phyloP scores from a whole-genome alignment of 2,888 invertebrate species.

The Caenorhabditis virilis region DNA sequence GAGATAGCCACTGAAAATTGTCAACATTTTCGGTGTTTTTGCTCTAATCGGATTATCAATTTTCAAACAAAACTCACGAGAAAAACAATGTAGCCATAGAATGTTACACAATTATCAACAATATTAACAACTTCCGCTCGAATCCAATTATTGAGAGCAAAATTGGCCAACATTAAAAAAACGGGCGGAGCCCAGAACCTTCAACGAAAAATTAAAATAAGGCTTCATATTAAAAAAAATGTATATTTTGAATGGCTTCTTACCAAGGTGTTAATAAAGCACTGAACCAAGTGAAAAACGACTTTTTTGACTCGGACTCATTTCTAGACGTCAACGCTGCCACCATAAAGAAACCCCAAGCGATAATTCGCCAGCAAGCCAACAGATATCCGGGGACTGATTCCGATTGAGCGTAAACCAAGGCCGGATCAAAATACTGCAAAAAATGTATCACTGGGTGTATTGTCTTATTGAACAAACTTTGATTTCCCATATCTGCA shows the following conservation, averaged over 20 bases:
- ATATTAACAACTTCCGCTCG: conserved; percentile 79
- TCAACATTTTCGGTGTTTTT: conserved; percentile 1
- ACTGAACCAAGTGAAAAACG: conserved; percentile 84
- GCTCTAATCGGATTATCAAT: background rate
- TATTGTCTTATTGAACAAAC: conserved; percentile 19
- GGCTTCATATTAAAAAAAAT: too few species aligned
- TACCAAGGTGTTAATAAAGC: conserved; percentile 83
- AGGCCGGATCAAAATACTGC: conserved; percentile 86
- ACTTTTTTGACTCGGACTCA: conserved; percentile 82
- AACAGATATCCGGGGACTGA: conserved; percentile 81
- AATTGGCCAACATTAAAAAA: conserved; percentile 80
- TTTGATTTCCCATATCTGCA: conserved; percentile 57
- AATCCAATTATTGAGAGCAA: conserved; percentile 82
- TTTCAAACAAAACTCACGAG: conserved; percentile 72
- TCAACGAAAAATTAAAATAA: conserved; percentile 10
- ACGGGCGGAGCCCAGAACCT: conserved; percentile 83
- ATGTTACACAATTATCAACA: conserved; percentile 76
- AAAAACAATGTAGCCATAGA: conserved; percentile 78
- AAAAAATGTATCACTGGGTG: conserved; percentile 32
- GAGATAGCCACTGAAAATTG: conserved; percentile 77
- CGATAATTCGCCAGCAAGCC: conserved; percentile 70
- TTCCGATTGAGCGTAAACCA: conserved; percentile 87
- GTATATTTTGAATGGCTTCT: too few species aligned
- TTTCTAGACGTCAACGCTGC: conserved; percentile 79
- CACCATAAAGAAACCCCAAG: conserved; percentile 83